These are phyloP conservation scores for Petroica traversi DNA, from an alignment of 2,113 vertebrate genomes.

Conservation along the genomic window DNA sequence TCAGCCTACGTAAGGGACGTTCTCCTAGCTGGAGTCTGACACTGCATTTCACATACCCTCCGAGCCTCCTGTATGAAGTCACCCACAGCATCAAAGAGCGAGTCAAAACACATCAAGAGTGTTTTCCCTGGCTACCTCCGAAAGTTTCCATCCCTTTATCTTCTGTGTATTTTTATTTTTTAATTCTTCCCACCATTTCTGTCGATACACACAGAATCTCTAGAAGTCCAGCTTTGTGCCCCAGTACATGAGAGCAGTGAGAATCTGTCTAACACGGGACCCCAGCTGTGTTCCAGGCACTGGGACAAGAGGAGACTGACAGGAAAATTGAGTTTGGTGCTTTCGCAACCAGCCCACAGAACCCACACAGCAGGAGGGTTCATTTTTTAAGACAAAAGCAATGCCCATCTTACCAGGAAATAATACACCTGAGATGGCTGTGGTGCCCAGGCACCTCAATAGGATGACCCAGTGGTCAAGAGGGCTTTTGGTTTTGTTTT, in stretches of 20 bases:
- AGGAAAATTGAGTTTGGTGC: neutral
- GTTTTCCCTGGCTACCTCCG: neutral
- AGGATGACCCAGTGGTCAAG: accelerated
- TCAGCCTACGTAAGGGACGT: neutral
- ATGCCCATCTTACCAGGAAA: neutral
- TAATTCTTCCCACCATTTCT: neutral
- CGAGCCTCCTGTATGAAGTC: neutral
- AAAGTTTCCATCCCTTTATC: neutral
- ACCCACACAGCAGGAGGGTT: neutral
- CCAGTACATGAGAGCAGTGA: neutral
- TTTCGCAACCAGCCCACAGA: neutral
- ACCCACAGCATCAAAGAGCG: neutral
- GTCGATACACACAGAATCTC: neutral
- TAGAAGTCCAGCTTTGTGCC: neutral
- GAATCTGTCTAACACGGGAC: accelerated
- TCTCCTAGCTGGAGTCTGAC: neutral
- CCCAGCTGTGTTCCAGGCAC: too few relatives aligned
- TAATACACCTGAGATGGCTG: neutral
- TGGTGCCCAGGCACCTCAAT: neutral
- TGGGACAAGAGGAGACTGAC: neutral
- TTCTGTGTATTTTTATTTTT: accelerated
- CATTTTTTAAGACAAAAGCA: neutral
- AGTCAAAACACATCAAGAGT: neutral
- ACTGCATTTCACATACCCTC: neutral
- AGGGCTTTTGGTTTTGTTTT: neutral